These are phyloP conservation scores for Listronotus oregonensis DNA, from an alignment of 1,140 invertebrate genomes.

Conservation along the genomic window DNA sequence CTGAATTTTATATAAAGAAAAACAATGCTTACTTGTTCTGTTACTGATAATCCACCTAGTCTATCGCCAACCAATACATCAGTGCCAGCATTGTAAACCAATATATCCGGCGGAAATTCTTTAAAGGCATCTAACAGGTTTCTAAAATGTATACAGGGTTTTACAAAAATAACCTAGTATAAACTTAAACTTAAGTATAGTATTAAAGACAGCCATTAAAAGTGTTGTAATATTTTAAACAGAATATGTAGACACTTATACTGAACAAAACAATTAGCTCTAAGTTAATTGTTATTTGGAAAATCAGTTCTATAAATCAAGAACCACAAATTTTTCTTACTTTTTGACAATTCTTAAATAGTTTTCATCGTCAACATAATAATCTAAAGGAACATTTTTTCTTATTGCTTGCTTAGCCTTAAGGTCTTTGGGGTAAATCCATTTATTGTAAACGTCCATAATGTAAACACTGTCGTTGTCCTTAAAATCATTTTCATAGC, in stretches of 20 bases:
- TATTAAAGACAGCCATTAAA: no score
- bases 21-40: slow-evolving; percentile 62
- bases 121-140: slow-evolving; percentile 68
- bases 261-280: no score
- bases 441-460: slow-evolving; percentile 83
- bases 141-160: slow-evolving; percentile 47
- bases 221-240: no score
- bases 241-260: no score
- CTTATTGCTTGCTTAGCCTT: slow-evolving; percentile 75
- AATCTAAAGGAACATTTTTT: slow-evolving; percentile 71
- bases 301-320: background rate
- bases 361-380: slow-evolving; percentile 69
- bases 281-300: no score
- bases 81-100: slow-evolving; percentile 89
- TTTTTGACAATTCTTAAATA: slow-evolving; percentile 72
- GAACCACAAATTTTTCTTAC: slow-evolving; percentile 59
- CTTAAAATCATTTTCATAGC: slow-evolving; percentile 81
- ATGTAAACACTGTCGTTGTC: slow-evolving; percentile 77
- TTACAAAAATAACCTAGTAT: no score
- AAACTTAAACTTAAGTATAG: no score
- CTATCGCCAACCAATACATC: slow-evolving; percentile 81
- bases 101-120: slow-evolving; percentile 78
- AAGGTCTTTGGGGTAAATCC: slow-evolving; percentile 81
- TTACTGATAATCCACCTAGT: slow-evolving; percentile 71
- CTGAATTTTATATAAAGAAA: no score